Evolutionary conservation across 1,140 invertebrate genomes (phyloP).

Genomic region (Drosophila mojavensis): DNA sequence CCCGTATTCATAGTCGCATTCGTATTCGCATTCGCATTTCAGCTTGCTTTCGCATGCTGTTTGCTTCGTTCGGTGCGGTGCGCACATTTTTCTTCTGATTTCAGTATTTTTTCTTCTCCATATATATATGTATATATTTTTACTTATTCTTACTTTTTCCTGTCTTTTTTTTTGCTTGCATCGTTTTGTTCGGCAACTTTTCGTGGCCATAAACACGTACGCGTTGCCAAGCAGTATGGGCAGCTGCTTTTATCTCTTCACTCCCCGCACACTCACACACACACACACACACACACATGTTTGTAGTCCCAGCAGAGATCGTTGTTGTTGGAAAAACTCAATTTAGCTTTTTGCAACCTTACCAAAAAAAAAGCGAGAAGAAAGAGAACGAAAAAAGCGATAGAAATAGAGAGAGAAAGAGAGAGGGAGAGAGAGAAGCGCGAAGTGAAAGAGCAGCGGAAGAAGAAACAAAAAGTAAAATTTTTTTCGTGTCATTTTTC

Average conservation of each 20-base stretch:
- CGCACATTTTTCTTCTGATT: slow-evolving; percentile 33
- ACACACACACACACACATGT: slow-evolving; percentile 9
- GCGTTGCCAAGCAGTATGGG: slow-evolving; percentile 68
- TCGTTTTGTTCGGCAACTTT: slow-evolving; percentile 76
- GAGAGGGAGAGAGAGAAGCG: slow-evolving; percentile 1
- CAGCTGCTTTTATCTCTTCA: slow-evolving; percentile 72
- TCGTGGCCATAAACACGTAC: slow-evolving; percentile 80
- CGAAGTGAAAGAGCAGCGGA: slow-evolving; percentile 39
- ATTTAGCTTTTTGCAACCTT: slow-evolving; percentile 81
- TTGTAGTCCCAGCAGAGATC: slow-evolving; percentile 40
- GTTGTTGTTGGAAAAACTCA: slow-evolving; percentile 79
- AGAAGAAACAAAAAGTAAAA: slow-evolving; percentile 60
- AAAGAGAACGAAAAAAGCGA: slow-evolving; percentile 17
- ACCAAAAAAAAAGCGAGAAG: slow-evolving; percentile 41
- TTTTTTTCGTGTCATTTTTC: slow-evolving; percentile 67
- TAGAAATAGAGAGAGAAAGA: slow-evolving; percentile 11
- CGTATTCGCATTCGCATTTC: slow-evolving; percentile 5
- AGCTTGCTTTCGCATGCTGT: slow-evolving; percentile 39
- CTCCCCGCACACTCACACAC: slow-evolving; percentile 15
- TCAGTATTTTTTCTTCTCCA: slow-evolving; percentile 27
- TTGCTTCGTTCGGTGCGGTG: slow-evolving; percentile 31
- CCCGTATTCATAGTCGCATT: slow-evolving; percentile 33
- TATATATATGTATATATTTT: background rate
- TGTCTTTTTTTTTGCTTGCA: slow-evolving; percentile 14
- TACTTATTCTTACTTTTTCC: slow-evolving; percentile 16